Base-by-base conservation (phyloP, 2,113 vertebrate genomes). In the Vanacampus margaritifer region DNA sequence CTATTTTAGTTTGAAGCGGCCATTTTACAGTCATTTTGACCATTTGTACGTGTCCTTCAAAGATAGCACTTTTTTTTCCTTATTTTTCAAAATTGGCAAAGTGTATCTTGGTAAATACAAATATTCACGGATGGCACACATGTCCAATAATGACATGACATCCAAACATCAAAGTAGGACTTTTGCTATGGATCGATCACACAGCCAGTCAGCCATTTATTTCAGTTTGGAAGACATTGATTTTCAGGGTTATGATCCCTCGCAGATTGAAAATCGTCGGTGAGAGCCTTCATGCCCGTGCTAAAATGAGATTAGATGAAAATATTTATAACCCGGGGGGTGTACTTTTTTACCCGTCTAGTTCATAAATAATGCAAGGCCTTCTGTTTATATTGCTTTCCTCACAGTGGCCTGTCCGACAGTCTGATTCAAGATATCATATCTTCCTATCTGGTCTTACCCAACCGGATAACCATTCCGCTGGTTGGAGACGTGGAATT, bases 391-490 rank as follows among this genome's bases (percentile, higher is more conserved):
- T 69, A 46, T 71, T 67, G 23, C 32, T 50, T 51, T 45, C 48
- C 65, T 68, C 53, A 6, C 90, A 98, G 97, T 61, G 94, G 93
- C 24, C 89, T 98, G 81, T 98, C 96, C 8, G 94, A 98, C 76
- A 95, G 93, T 57, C 93, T 99, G 79, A 98, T 99, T 80, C 65
- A 94, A 90, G 97, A 99, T 76, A 92, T 98, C 51, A 97, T 99
- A 88, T 94, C 93, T 76, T 97, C 93, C 87, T 93, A 98, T 74
- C 78, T 99, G 91, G 97, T 99, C 71, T 92, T 98, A 77, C 97
- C 97, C 69, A 98, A 99, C 35, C 91, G 96, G 35, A 93, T 99
- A 84, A 98, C 95, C 7, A 91, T 99, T 35, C 97, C 97, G 36
- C 93, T 99, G 71, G 93, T 99, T 57, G 94, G 94, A 21, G 95